Evolutionary conservation across 2,113 vertebrate species (phyloP), one percentile per base, ranked within the genome.

Genomic region (Vimba vimba): DNA sequence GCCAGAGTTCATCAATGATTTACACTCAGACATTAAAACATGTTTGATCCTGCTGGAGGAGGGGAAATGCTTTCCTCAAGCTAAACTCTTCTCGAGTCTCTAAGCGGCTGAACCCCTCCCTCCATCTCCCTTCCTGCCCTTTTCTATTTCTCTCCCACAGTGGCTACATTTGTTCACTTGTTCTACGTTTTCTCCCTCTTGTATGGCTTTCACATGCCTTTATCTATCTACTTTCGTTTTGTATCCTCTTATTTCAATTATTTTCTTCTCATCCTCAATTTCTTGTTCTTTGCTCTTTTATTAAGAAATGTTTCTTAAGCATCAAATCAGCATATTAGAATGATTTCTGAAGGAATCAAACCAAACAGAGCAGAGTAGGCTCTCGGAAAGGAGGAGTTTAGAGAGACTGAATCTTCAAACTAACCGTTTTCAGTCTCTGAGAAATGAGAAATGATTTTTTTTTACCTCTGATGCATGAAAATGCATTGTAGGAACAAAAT

Each of bases 1-100:
- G 59, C 36, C 79, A 27, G 79, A 64, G 12, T 59, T 62, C 79
- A 80, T 64, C 79, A 80, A 45, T 64, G 55, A 60, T 79, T 79
- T 60, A 76, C 50, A 57, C 9, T 78, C 15, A 55, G 17, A 78
- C 27, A 78, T 78, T 78, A 57, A 80, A 80, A 64, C 79, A 79
- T 59, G 79, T 80, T 62, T 80, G 36, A 80, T 52, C 11, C 45
- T 69, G 1, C 45, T 47, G 23, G 79, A 69, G 8, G 19, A 69
- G 19, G 21, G 30, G 19, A 5, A 82, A 36, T 2, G 25, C 27
- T 82, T 69, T 82, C 80, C 43, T 36, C 25, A n/a, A 52, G 62
- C 79, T 82, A 69, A 68, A 68, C 79, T 82, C 47, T 17, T 69
- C 43, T 82, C 23, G 19, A 36, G 43, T 55, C 6, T 82, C 43